Evolutionary conservation across 1,140 invertebrate genomes (phyloP), one percentile per base, ranked within the genome.

Genomic region (Papilio aristodemus): DNA sequence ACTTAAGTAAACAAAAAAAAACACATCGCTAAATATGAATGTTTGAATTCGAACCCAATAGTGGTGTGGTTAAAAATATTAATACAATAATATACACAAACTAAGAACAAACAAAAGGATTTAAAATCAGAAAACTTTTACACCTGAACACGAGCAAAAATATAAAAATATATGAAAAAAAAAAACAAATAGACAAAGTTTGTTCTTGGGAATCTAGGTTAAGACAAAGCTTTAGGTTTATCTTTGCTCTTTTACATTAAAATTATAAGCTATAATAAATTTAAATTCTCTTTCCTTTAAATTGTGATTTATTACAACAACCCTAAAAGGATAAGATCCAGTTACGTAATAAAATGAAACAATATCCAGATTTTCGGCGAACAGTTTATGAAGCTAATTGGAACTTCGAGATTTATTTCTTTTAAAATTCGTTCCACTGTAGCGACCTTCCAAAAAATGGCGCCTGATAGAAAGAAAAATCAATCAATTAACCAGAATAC

Each of bases 301-400:
- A 54, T 54, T 54, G 4, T 11, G 17, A 54, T 54, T 54, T 22
- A 54, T 25, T 13, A 4, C 4, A 54, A 19, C 46, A 54, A 54
- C 46, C 19, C 19, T 0, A 13, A 54, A 54, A 54, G 46, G 46
- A 54, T 50, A 22, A 54, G 19, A 22, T 54, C 6, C 46, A 54
- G 19, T 13, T 11, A 54, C 10, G 10, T 54, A 22, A 19, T 54
- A 36, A 59, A 59, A 17, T 59, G 25, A 36, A 59, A 13, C 27
- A 32, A 6, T 3, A 32, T 32, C 57, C 57, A 36, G 27, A 36
- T 59, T 36, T 32, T 19, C 36, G 59, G 14, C 59, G 14, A 4
- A 38, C 59, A 38, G 3, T 62, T 62, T 62, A 36, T 62, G 8
- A 38, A 62, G 38, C 6, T 62, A 62, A 62, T 62, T 62, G 59